A percentile compares a stretch with the other conserved stretches of the same genome.
Evolutionary conservation across 2,888 invertebrate genomes (phyloP).

Genomic region (Ligdia adustata): DNA sequence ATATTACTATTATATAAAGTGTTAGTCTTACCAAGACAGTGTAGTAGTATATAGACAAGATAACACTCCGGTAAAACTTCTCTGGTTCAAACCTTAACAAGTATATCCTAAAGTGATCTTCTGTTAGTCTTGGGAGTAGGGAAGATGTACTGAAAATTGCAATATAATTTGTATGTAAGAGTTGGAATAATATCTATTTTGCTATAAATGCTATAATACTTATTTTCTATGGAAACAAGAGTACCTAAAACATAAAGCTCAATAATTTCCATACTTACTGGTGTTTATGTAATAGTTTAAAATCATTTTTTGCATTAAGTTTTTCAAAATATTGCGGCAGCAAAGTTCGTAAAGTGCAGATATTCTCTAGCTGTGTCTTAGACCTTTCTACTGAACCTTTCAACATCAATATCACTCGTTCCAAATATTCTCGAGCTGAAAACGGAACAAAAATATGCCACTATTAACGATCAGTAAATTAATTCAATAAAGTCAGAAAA

Average conservation of each 20-base stretch:
- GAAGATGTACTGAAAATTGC: not conserved
- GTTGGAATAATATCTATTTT: no score
- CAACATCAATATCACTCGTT: slow-evolving; percentile 40
- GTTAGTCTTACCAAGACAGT: slow-evolving; percentile 9
- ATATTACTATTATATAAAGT: no score
- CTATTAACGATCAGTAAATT: slow-evolving; percentile 7
- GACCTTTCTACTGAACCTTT: slow-evolving; percentile 51
- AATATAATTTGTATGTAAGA: no score
- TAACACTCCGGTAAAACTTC: not conserved
- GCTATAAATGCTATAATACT: no score
- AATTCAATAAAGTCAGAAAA: no score
- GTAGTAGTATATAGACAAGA: not conserved
- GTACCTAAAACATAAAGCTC: no score
- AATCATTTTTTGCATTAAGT: slow-evolving; percentile 16
- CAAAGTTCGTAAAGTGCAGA: slow-evolving; percentile 43
- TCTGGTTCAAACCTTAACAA: slow-evolving; percentile 10
- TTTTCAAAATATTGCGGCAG: slow-evolving; percentile 40
- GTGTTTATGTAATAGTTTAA: slow-evolving; percentile 3
- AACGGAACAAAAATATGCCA: slow-evolving; percentile 8
- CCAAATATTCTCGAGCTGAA: slow-evolving; percentile 46
- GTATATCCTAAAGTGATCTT: slow-evolving; percentile 38
- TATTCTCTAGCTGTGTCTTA: slow-evolving; percentile 44
- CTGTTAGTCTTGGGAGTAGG: slow-evolving; percentile 40
- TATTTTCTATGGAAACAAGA: no score
- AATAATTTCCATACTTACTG: slow-evolving; percentile 27